phyloP scores from a whole-genome alignment of 2,113 vertebrate genomes.

The Serilophus lunatus region DNA sequence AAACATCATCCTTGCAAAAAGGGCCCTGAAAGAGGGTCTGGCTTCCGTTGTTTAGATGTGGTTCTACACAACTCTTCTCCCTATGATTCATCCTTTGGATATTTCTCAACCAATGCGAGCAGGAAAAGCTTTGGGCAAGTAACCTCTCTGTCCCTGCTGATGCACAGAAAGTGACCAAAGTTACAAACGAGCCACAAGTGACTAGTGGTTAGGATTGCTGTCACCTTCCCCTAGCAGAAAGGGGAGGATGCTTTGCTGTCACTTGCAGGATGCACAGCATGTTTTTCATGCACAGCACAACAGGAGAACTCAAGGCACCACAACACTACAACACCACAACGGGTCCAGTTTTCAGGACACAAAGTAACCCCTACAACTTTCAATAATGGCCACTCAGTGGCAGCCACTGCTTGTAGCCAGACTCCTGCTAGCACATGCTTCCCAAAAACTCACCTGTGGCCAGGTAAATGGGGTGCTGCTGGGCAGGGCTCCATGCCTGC shows the following conservation, averaged over 20 bases:
- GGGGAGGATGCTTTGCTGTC: neutral
- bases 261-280: neutral
- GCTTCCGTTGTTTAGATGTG: neutral
- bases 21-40: neutral
- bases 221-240: neutral
- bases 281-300: neutral
- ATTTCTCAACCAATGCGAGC: neutral
- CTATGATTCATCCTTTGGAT: neutral
- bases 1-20: neutral
- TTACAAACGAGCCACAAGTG: neutral
- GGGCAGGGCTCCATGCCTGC: constrained; percentile 94
- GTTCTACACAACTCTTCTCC: neutral
- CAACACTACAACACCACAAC: accelerated
- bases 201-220: neutral
- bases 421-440: accelerated
- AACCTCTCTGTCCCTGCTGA: neutral
- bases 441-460: constrained; percentile 83
- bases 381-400: accelerated
- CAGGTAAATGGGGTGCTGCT: constrained; percentile 92
- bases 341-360: neutral
- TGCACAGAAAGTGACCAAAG: accelerated
- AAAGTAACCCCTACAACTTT: neutral
- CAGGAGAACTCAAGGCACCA: neutral
- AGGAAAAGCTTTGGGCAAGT: neutral
- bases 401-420: accelerated